Conservation (phyloP, 1,140 invertebrate species). For the Polyergus mexicanus region DNA sequence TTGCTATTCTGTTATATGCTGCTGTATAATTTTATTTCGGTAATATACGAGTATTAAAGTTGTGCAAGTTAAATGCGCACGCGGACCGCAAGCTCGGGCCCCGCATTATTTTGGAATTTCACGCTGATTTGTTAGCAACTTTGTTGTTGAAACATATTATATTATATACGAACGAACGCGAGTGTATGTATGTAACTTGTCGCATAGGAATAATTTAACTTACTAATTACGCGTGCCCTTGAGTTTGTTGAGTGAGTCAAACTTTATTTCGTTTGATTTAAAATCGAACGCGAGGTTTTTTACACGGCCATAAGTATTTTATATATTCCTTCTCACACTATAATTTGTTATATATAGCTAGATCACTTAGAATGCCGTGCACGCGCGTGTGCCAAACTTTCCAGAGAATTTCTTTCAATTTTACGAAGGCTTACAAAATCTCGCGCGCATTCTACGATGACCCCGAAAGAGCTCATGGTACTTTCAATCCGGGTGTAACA, state of each 20-base stretch:
- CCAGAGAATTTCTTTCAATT: conserved; percentile 24
- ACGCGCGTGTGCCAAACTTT: conserved; percentile 21
- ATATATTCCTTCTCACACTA: background rate
- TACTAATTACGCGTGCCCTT: conserved; percentile 51
- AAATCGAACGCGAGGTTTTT: background rate
- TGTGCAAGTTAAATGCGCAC: conserved; percentile 37
- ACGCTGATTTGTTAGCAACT: conserved; percentile 57
- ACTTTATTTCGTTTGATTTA: conserved; percentile 27
- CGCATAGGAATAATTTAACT: conserved; percentile 51
- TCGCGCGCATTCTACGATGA: conserved; percentile 20
- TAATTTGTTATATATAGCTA: background rate
- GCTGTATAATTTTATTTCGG: conserved; percentile 36
- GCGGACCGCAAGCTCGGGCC: background rate
- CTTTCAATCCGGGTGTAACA: conserved; percentile 24
- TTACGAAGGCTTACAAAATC: background rate
- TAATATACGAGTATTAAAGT: conserved; percentile 40
- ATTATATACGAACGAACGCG: conserved; percentile 36
- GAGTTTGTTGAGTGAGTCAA: conserved; percentile 16
- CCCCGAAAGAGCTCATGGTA: background rate
- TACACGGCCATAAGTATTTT: background rate
- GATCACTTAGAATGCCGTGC: conserved; percentile 3
- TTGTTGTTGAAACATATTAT: conserved; percentile 55
- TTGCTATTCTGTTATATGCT: background rate
- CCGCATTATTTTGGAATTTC: conserved; percentile 51
- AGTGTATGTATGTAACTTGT: conserved; percentile 11